A percentile compares a stretch with the other conserved stretches of the same genome.
phyloP scores from a whole-genome alignment of 2,113 vertebrate genomes.

The Takifugu flavidus region DNA sequence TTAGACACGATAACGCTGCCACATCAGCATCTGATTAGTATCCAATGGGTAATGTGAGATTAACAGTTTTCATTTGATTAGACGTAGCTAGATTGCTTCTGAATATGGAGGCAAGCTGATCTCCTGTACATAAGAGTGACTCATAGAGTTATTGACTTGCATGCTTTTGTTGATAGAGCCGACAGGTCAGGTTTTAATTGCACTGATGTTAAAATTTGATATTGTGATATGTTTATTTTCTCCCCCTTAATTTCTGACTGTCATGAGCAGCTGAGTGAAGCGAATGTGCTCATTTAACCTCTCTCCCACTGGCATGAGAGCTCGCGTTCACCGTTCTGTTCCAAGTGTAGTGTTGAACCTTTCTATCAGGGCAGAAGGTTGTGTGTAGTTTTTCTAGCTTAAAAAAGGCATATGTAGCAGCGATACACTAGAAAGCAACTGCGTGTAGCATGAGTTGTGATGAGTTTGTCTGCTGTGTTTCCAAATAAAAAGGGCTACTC shows the following conservation, averaged over 20 bases:
- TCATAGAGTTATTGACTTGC: constrained; percentile 58
- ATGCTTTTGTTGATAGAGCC: constrained; percentile 71
- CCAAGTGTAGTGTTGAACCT: constrained; percentile 49
- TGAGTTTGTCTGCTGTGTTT: constrained; percentile 58
- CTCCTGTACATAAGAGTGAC: constrained; percentile 61
- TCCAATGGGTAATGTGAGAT: constrained; percentile 43
- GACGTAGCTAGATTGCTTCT: constrained; percentile 27
- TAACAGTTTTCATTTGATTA: constrained; percentile 46
- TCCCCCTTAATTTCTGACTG: constrained; percentile 47
- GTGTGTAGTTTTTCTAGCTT: constrained; percentile 28
- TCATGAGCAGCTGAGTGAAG: constrained; percentile 53
- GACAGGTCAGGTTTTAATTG: constrained; percentile 72
- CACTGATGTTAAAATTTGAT: constrained; percentile 70
- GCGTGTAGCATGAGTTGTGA: constrained; percentile 67
- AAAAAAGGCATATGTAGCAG: constrained; percentile 67
- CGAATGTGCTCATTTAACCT: constrained; percentile 56
- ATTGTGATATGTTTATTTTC: constrained; percentile 52
- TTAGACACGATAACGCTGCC: constrained; percentile 32
- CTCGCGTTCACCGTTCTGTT: constrained; percentile 52
- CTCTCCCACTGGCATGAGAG: constrained; percentile 53
- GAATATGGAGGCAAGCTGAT: constrained; percentile 33
- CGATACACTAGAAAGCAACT: constrained; percentile 60
- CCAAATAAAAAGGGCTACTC: constrained; percentile 76
- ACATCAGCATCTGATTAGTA: constrained; percentile 34
- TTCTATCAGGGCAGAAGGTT: constrained; percentile 42